Conservation (phyloP, 2,888 invertebrate species). For the Phortica okadai region DNA sequence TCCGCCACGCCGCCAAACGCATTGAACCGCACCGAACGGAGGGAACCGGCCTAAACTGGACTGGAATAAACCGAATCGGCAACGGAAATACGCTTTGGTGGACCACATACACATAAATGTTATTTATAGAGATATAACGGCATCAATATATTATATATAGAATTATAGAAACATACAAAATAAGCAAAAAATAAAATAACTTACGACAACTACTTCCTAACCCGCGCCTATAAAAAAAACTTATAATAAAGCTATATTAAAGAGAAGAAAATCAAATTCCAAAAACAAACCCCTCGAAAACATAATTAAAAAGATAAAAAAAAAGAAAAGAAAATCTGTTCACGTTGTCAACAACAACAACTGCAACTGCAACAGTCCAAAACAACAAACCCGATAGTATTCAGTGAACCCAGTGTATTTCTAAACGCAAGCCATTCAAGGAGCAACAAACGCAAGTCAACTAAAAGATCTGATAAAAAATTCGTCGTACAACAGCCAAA, state of each 20-base stretch:
- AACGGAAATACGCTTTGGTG: background rate
- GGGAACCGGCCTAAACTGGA: background rate
- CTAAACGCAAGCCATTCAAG: conserved; percentile 41
- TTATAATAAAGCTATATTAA: conserved; percentile 32
- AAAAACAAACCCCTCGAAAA: background rate
- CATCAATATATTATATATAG: background rate
- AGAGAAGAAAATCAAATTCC: conserved; percentile 37
- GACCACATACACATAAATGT: background rate
- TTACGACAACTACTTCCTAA: conserved; percentile 17
- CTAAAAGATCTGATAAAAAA: conserved; percentile 1
- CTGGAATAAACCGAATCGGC: too few relatives aligned
- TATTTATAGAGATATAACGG: conserved; percentile 5
- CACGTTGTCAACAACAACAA: background rate
- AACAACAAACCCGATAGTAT: conserved; percentile 48
- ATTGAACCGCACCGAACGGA: background rate
- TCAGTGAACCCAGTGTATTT: conserved; percentile 65
- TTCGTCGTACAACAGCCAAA: background rate
- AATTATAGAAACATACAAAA: background rate
- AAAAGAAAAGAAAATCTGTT: conserved; percentile 36
- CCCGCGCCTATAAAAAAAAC: conserved; percentile 35
- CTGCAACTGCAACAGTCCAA: too few relatives aligned
- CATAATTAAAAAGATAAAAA: conserved; percentile 34
- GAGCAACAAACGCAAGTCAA: background rate
- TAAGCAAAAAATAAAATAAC: background rate
- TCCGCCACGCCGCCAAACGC: background rate